phyloP scores from a whole-genome alignment of 1,140 invertebrate genomes.

The Drosophila erecta region DNA sequence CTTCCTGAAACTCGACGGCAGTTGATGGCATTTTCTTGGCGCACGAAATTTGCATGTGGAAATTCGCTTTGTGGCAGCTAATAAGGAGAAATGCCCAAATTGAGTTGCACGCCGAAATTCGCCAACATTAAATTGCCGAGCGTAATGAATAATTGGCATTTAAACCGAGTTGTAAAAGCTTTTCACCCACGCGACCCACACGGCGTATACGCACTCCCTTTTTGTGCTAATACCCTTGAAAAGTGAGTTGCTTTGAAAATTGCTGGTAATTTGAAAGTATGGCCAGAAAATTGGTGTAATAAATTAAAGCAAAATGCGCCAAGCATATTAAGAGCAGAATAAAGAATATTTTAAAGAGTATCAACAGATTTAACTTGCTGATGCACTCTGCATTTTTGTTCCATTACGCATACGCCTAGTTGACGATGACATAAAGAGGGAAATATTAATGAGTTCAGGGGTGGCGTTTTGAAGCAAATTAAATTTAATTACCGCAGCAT shows the following conservation, averaged over 20 bases:
- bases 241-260: background rate
- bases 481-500: slow-evolving; percentile 69
- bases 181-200: slow-evolving; percentile 31
- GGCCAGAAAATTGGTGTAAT: background rate
- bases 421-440: slow-evolving; percentile 51
- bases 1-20: slow-evolving; percentile 5
- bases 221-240: slow-evolving; percentile 18
- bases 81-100: slow-evolving; percentile 71
- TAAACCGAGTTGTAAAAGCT: slow-evolving; percentile 64
- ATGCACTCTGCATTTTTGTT: background rate
- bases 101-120: slow-evolving; percentile 68
- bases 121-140: slow-evolving; percentile 61
- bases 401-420: slow-evolving; percentile 61
- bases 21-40: slow-evolving; percentile 43
- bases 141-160: slow-evolving; percentile 76
- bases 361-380: background rate
- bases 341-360: slow-evolving; percentile 1
- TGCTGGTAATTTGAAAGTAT: background rate
- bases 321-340: no score
- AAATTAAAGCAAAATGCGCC: background rate
- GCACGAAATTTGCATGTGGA: slow-evolving; percentile 48
- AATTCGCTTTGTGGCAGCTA: slow-evolving; percentile 70
- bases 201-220: slow-evolving; percentile 31
- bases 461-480: slow-evolving; percentile 41
- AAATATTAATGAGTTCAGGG: slow-evolving; percentile 20